Evolutionary conservation across 2,113 vertebrate genomes (phyloP), one percentile per base, ranked within the genome.

Genomic region (Pionites leucogaster): DNA sequence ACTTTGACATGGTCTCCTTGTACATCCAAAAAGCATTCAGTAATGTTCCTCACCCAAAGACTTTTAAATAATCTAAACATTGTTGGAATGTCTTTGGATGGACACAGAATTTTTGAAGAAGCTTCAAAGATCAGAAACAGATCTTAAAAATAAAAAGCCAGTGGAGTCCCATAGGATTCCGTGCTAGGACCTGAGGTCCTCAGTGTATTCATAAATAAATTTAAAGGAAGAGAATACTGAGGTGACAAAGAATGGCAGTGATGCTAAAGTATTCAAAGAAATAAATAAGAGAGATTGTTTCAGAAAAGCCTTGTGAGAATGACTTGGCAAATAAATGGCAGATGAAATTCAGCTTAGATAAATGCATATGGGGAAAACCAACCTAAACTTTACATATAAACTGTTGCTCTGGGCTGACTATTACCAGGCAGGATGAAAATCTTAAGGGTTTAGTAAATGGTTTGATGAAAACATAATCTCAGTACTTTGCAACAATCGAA

Each of bases 391-490:
- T 60, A 52, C 12, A 39, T 37, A 76, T 22, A 52, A 85, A 90
- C n/a, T 77, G 17, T 86, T 86, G 41, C 27, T 94, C 22, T 13
- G 2, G 41, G 37, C 42, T 95, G 46, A 47, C n/a, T 90, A 17
- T 62, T 70, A 57, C 33, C 16, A 86, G 28, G 29, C 29, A 92
- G 44, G 13, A 82, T 44, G 17, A 88, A 95, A 88, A 76, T 84
- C 29, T 42, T 80, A 49, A 86, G 41, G n/a, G 28, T 93, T 93
- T 65, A 74, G n/a, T 52, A 69, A 94, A 47, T 9, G 33, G 35
- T 82, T 91, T 39, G 49, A 72, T 69, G 52, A 92, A 94, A 97
- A 97, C 65, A 78, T 75, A 63, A 87, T 68, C 19, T 78, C 22
- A 67, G 29, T 53, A 49, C 16, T 78, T 82, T 44, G 7, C 62